Evolutionary conservation across 2,888 invertebrate species (phyloP).

Genomic region (Tigriopus californicus): DNA sequence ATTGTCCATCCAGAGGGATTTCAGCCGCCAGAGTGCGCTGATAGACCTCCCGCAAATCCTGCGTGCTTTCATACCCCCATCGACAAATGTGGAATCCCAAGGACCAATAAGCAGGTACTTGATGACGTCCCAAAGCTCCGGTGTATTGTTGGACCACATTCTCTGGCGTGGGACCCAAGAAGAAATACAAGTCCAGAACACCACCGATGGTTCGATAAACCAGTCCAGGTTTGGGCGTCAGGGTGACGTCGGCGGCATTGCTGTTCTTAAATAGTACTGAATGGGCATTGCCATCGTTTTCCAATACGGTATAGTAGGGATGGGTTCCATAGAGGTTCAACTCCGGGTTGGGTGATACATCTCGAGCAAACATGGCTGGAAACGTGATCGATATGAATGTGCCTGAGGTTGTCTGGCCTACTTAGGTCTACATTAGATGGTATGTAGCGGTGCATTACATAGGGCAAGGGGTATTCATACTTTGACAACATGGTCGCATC

Average conservation of each 20-base stretch:
- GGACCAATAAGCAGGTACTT: conserved; percentile 47
- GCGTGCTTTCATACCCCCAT: conserved; percentile 40
- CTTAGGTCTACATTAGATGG: no score
- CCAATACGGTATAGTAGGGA: background rate
- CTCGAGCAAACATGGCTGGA: conserved; percentile 23
- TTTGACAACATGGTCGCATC: no score
- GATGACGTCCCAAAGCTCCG: conserved; percentile 26
- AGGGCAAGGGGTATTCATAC: no score
- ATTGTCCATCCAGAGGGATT: conserved; percentile 35
- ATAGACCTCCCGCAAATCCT: background rate
- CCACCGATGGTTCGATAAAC: conserved; percentile 21
- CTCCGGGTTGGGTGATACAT: conserved; percentile 22
- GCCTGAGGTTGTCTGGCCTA: no score
- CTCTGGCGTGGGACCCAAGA: conserved; percentile 27
- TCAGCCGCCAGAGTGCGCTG: background rate
- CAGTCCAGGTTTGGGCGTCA: background rate
- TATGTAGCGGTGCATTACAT: no score
- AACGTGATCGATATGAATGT: no score
- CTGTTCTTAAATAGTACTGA: background rate
- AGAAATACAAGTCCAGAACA: conserved; percentile 26
- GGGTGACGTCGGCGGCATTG: background rate
- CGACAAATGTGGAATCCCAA: conserved; percentile 71
- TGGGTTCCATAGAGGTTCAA: background rate
- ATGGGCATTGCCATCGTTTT: background rate
- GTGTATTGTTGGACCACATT: conserved; percentile 26